phyloP scores from a whole-genome alignment of 1,140 invertebrate species.

The Sycophila sp. region DNA sequence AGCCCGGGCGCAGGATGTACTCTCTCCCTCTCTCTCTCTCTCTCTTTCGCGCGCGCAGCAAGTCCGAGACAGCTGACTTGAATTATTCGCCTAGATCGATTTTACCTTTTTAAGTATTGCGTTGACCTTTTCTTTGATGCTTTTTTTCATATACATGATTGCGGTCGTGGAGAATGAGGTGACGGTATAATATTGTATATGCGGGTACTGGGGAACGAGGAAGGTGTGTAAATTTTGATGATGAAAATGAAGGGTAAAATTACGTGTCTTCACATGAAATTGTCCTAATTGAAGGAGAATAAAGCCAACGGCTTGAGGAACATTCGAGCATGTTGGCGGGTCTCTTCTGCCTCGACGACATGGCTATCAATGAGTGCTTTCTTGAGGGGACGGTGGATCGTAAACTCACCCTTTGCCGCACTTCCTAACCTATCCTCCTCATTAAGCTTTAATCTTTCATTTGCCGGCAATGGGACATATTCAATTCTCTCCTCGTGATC shows the following conservation, averaged over 20 bases:
- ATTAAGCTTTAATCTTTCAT: slow-evolving; percentile 34
- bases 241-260: slow-evolving; percentile 8
- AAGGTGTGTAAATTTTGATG: too few species aligned
- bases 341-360: slow-evolving; percentile 18
- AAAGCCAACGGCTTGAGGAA: slow-evolving; percentile 29
- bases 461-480: slow-evolving; percentile 15
- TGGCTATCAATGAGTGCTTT: slow-evolving; percentile 34
- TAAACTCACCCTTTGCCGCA: slow-evolving; percentile 29
- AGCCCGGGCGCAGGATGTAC: too few species aligned
- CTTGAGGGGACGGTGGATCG: not conserved
- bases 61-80: not conserved
- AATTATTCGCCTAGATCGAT: too few species aligned
- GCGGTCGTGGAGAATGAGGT: too few species aligned
- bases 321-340: slow-evolving; percentile 9
- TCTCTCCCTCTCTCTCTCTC: too few species aligned
- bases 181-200: not conserved
- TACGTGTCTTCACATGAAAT: slow-evolving; percentile 24
- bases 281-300: slow-evolving; percentile 33
- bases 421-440: slow-evolving; percentile 24
- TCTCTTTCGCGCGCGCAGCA: not conserved
- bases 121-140: not conserved
- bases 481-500: slow-evolving; percentile 26
- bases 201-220: too few species aligned
- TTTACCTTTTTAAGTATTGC: too few species aligned
- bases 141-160: too few species aligned